Conservation (phyloP, 2,888 invertebrate genomes). For the Xestobium rufovillosum region DNA sequence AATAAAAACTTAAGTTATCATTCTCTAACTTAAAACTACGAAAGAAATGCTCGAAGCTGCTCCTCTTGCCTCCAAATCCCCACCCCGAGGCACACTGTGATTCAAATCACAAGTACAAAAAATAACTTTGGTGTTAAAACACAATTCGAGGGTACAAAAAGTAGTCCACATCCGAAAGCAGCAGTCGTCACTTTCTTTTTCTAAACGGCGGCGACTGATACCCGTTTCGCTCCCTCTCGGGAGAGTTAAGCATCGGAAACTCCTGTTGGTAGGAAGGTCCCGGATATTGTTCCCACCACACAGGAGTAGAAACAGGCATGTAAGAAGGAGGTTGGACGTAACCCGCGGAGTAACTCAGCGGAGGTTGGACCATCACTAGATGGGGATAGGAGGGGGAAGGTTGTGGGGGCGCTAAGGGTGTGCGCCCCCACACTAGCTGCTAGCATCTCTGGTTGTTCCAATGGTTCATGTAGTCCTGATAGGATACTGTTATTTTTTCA, state of each 20-base stretch:
- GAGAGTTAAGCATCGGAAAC: slow-evolving; percentile 30
- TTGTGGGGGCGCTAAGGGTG: slow-evolving; percentile 35
- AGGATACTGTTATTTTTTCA: slow-evolving; percentile 85
- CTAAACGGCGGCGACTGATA: slow-evolving; percentile 36
- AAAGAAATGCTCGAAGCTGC: no score
- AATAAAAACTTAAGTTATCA: no score
- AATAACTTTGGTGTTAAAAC: neutral
- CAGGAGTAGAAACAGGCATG: slow-evolving; percentile 29
- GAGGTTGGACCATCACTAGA: slow-evolving; percentile 39
- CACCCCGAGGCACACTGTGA: no score
- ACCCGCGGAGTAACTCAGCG: slow-evolving; percentile 30
- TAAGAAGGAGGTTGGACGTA: slow-evolving; percentile 28
- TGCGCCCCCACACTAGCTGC: slow-evolving; percentile 55
- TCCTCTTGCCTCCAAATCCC: no score
- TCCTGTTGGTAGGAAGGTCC: slow-evolving; percentile 36
- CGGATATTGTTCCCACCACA: slow-evolving; percentile 39
- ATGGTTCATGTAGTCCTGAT: slow-evolving; percentile 71
- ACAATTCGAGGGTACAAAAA: neutral
- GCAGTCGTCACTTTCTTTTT: slow-evolving; percentile 42
- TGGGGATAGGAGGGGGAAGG: slow-evolving; percentile 28
- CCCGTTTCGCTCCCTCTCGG: slow-evolving; percentile 26
- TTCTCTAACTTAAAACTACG: no score
- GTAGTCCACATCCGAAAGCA: no score
- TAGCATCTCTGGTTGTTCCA: slow-evolving; percentile 65
- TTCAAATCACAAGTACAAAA: no score